Conservation (phyloP, 2,888 invertebrate species). For the Melitaea athalia region DNA sequence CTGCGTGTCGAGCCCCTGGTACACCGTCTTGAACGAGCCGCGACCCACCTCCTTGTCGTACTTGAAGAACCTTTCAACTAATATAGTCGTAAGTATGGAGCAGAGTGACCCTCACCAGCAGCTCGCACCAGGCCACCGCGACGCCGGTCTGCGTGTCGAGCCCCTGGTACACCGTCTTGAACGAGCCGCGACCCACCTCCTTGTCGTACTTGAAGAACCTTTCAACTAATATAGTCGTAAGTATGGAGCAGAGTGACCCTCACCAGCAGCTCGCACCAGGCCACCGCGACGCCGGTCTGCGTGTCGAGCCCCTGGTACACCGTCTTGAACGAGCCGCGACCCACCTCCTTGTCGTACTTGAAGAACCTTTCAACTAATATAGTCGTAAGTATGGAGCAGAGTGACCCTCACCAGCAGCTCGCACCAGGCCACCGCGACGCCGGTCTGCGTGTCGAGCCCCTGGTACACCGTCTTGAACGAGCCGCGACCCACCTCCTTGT, state of each 20-base stretch:
- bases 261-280: constrained; percentile 99
- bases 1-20: constrained; percentile 98
- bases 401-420: constrained; percentile 90
- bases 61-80: constrained; percentile 91
- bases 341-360: constrained; percentile 99
- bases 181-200: constrained; percentile 98
- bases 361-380: constrained; percentile 89
- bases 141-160: constrained; percentile 99
- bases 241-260: constrained; percentile 38
- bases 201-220: constrained; percentile 98
- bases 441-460: constrained; percentile 98
- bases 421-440: constrained; percentile 99
- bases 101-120: constrained; percentile 85
- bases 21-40: constrained; percentile 99
- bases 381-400: neutral
- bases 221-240: no score
- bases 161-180: constrained; percentile 99
- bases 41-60: constrained; percentile 99
- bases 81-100: neutral
- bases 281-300: constrained; percentile 98
- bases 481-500: constrained; percentile 98
- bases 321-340: constrained; percentile 99
- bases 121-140: constrained; percentile 99
- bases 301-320: constrained; percentile 99
- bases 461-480: constrained; percentile 99